Percentiles rank a stretch among this genome's conserved stretches.
These are phyloP conservation scores for Anguilla megastoma DNA, from an alignment of 2,797 vertebrate genomes.

Conservation along the genomic window DNA sequence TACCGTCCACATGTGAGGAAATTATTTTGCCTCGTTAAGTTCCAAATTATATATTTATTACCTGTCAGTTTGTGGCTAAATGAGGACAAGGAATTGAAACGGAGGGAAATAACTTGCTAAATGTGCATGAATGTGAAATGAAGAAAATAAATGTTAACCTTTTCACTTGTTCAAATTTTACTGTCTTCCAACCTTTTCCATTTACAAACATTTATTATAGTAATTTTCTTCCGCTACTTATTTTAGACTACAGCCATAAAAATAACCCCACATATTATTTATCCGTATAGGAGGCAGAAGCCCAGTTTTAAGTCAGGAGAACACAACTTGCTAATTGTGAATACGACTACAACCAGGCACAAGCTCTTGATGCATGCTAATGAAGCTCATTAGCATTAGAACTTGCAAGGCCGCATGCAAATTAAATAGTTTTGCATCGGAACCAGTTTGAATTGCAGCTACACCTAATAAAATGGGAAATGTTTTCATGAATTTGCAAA, in stretches of 20 bases:
- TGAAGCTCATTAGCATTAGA: constrained; percentile 6
- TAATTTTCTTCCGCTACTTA: neutral
- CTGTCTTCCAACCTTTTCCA: neutral
- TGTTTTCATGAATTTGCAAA: neutral
- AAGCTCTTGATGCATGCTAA: neutral
- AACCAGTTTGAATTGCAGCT: neutral
- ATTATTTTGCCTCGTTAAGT: neutral
- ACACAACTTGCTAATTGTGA: neutral
- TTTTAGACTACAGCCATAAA: neutral
- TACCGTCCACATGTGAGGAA: neutral
- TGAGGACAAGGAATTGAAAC: neutral
- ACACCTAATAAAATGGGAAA: neutral
- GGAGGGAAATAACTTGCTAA: neutral
- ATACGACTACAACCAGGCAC: neutral
- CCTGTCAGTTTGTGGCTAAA: neutral
- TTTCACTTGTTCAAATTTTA: neutral
- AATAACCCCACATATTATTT: neutral
- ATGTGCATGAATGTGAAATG: neutral
- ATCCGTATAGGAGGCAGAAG: neutral
- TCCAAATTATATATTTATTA: neutral
- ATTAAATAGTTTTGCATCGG: constrained; percentile 4
- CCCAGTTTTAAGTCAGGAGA: neutral
- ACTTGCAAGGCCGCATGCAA: neutral
- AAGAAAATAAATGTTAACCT: no score
- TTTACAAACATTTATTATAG: neutral